Evolutionary conservation across 2,113 vertebrate species (phyloP).

Genomic region (Misgurnus mizolepis): DNA sequence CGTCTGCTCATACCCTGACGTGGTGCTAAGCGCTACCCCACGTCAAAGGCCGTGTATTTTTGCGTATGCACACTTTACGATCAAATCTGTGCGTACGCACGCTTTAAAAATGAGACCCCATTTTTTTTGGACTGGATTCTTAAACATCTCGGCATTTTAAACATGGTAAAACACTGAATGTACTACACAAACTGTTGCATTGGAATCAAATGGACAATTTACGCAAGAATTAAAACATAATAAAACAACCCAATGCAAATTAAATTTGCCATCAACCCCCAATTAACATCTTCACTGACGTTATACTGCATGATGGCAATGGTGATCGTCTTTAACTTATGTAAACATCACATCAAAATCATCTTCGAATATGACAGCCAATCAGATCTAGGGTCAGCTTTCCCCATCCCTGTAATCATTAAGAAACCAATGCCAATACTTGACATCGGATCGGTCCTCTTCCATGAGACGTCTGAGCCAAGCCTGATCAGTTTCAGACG

Average conservation of each 20-base stretch:
- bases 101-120: too few relatives aligned
- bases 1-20: too few relatives aligned
- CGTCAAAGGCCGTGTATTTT: too few relatives aligned
- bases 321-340: constrained; percentile 8
- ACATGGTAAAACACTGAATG: background rate
- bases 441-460: background rate
- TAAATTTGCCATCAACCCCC: background rate
- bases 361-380: background rate
- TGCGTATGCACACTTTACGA: too few relatives aligned
- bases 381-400: background rate
- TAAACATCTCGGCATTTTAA: too few relatives aligned
- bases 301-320: background rate
- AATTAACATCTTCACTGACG: background rate
- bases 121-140: too few relatives aligned
- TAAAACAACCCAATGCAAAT: too few relatives aligned
- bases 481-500: background rate
- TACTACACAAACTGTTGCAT: too few relatives aligned
- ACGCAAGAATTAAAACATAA: background rate
- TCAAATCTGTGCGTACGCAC: too few relatives aligned
- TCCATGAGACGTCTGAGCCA: background rate
- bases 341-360: background rate
- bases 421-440: background rate
- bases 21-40: too few relatives aligned
- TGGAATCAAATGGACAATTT: background rate
- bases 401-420: background rate